Base-by-base conservation (phyloP, 1,140 invertebrate genomes). In the Lepidurus couesii region DNA sequence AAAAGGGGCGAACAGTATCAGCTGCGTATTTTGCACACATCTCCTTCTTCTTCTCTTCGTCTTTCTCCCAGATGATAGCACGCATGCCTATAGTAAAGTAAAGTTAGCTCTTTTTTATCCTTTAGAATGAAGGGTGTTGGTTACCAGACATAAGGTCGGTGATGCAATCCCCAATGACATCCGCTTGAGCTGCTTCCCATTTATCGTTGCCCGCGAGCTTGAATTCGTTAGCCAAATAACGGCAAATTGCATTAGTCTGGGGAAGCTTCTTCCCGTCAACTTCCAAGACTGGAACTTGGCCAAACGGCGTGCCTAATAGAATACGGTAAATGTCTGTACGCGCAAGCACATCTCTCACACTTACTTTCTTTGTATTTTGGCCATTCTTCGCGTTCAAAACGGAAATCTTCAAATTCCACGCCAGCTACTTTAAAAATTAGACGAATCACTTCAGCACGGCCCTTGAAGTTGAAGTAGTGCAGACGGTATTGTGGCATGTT, bases 391-490 rank as follows among this genome's bases (percentile, higher is more conserved):
- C 73, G 76, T 73, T 80, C 80, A 79, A 88, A 79, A 11, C 88
- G 84, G 24, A 85, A 81, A 82, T 92, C 91, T 80, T 90, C 87
- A 82, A 89, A 92, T 2, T 86, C 83, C 3, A 88, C 83, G 21
- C 86, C 87, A 6, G 86, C 86, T 80, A 90, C 89, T 7, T 84
- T 84, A 6, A 91, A 82, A 6, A 92, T 80, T 44, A 86, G 87
- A 8, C 91, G 85, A 24, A 90, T 85, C 0, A 90, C 85, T 81
- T 92, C 90, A 10, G 85, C 90, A 11, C 90, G 83, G 4, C 89
- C 90, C 81, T 87, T 87, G 47, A 89, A 83, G 78, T 89, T 86
- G 82, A 90, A 90, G 80, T 90, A 91, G 1, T 83, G 84, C 9
- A 90, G 82, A 74, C 86, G 87, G 83, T 88, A 89, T 16, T 78